Evolutionary conservation across 2,888 invertebrate species (phyloP).

Genomic region (Drosophila helvetica): DNA sequence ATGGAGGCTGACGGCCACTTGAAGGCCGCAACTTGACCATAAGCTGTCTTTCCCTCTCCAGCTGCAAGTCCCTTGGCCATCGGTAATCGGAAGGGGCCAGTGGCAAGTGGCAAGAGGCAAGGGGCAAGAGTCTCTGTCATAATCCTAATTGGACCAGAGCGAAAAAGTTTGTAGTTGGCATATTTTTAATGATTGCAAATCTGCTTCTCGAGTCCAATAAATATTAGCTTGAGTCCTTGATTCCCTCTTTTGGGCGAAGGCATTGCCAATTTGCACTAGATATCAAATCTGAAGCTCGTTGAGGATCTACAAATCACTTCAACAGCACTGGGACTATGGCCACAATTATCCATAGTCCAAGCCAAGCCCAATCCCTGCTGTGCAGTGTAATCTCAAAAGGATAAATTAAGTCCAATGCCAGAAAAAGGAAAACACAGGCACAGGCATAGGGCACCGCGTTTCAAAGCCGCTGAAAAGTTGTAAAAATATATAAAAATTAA

Average conservation of each 20-base stretch:
- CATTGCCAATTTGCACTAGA: background rate
- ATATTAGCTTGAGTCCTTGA: conserved; percentile 31
- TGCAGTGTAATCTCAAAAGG: conserved; percentile 22
- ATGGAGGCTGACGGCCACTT: conserved; percentile 52
- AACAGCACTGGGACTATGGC: background rate
- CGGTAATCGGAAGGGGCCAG: conserved; percentile 9
- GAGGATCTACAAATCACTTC: too few species aligned
- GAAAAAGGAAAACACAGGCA: conserved; percentile 3
- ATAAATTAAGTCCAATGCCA: conserved; percentile 20
- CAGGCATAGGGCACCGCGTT: background rate
- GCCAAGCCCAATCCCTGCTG: background rate
- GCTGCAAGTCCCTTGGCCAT: background rate
- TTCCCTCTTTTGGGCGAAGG: background rate
- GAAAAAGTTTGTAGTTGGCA: conserved; percentile 48
- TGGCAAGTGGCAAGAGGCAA: conserved; percentile 1
- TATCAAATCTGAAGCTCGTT: background rate
- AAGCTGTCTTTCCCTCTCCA: conserved; percentile 18
- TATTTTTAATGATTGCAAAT: conserved; percentile 48
- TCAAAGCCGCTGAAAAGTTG: conserved; percentile 40
- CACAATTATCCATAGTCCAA: background rate
- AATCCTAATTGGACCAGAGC: conserved; percentile 65
- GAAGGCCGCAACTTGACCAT: conserved; percentile 43
- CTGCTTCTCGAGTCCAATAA: conserved; percentile 35
- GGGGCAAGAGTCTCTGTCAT: conserved; percentile 37
- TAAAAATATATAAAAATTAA: conserved; percentile 62